Evolutionary conservation across 2,113 vertebrate species (phyloP), one percentile per base, ranked within the genome.

Genomic region (Clupea harengus): DNA sequence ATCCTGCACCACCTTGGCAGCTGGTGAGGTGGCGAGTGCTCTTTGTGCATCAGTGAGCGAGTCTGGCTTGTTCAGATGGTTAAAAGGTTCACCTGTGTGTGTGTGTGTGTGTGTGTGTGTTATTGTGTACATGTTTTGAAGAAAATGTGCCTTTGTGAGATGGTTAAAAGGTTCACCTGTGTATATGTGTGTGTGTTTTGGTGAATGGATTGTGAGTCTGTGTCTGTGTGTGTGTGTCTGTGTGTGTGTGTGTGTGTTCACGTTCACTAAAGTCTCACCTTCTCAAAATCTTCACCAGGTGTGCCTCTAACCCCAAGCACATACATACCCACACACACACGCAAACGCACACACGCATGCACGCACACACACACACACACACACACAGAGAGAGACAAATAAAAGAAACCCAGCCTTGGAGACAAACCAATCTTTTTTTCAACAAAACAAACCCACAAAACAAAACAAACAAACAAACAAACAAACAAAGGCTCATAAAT

Each of bases 301-400:
- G 25, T 11, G 64, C 9, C 22, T n/a, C 10, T 60, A 60, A 60
- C 20, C 54, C 54, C 57, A 22, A 7, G 15, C 54, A 57, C 54
- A 57, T n/a, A 67, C 3, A 67, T n/a, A 67, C 60, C 25, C 60
- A 67, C 60, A 67, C 60, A 25, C 60, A 25, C 60, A 67, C 60
- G 6, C 60, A 67, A 22, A 25, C 60, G 25, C 60, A 67, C 60
- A 25, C 22, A 64, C 60, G 25, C 64, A 28, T 6, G 9, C 64
- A 25, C 64, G 32, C 64, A 72, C 64, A 72, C 64, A 72, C 64
- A 72, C 64, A 72, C 64, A 72, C 64, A 72, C 28, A 72, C 64
- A 72, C 64, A 72, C 22, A 72, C 0, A 25, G 22, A 64, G 22
- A 64, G 22, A 64, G 1, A 72, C 10, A 28, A 25, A 72, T 15